These are phyloP conservation scores for Amphipoea oculea DNA, from an alignment of 2,888 invertebrate species.

Conservation along the genomic window DNA sequence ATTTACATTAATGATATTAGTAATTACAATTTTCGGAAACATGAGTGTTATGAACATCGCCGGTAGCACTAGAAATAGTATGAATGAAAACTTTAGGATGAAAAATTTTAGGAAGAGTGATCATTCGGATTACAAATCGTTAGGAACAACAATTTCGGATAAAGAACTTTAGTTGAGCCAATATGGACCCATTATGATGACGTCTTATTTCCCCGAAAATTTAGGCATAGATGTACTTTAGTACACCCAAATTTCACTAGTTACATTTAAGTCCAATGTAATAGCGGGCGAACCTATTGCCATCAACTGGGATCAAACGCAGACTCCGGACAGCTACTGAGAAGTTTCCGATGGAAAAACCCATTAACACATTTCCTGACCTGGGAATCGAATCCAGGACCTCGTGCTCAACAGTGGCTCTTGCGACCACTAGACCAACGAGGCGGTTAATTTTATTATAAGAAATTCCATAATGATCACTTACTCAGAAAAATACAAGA, in stretches of 20 bases:
- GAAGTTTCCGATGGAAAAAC: background rate
- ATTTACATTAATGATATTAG: too few relatives aligned
- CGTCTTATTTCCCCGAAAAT: background rate
- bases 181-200: too few relatives aligned
- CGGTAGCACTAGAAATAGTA: too few relatives aligned
- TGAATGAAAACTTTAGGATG: too few relatives aligned
- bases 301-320: too few relatives aligned
- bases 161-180: too few relatives aligned
- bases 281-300: background rate
- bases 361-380: background rate
- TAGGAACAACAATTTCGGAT: too few relatives aligned
- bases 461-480: conserved; percentile 31
- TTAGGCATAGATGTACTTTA: background rate
- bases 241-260: background rate
- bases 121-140: too few relatives aligned
- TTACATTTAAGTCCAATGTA: background rate
- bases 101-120: too few relatives aligned
- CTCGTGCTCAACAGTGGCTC: background rate
- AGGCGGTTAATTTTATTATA: background rate
- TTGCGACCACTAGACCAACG: background rate
- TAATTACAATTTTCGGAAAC: too few relatives aligned
- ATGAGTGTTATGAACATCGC: too few relatives aligned
- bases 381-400: background rate
- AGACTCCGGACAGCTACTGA: background rate
- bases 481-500: conserved; percentile 75